Conservation (phyloP, 2,888 invertebrate genomes). For the Nomada fucata region DNA sequence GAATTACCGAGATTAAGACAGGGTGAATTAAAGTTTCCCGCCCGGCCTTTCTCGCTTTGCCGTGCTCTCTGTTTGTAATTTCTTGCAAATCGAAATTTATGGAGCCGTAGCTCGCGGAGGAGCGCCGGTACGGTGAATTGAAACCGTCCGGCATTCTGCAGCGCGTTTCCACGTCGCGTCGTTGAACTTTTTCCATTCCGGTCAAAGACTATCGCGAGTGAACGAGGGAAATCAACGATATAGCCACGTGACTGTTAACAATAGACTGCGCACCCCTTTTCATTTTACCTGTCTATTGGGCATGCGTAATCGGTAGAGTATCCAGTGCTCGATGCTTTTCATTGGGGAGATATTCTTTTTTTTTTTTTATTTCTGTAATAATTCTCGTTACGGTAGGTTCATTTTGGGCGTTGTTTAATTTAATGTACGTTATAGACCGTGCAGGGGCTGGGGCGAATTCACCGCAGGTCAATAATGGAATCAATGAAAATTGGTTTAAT, state of each 20-base stretch:
- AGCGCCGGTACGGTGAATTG: conserved; percentile 15
- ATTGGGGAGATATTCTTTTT: neutral
- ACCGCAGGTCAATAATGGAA: conserved; percentile 14
- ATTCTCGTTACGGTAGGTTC: neutral
- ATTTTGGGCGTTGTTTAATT: conserved; percentile 22
- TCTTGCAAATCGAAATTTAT: conserved; percentile 59
- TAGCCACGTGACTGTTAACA: neutral
- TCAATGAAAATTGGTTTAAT: conserved; percentile 25
- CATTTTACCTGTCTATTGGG: too few relatives aligned
- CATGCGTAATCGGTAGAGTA: neutral
- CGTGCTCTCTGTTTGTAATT: conserved; percentile 33
- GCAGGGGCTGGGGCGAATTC: neutral
- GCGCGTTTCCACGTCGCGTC: neutral
- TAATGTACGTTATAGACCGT: neutral
- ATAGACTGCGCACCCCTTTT: neutral
- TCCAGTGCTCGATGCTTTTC: neutral
- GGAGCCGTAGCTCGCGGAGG: neutral
- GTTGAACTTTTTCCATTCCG: neutral
- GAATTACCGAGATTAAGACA: conserved; percentile 62
- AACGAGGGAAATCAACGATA: neutral
- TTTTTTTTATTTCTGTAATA: neutral
- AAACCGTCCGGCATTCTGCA: conserved; percentile 9
- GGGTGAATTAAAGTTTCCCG: conserved; percentile 58
- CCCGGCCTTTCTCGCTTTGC: neutral
- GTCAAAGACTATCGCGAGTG: neutral